Evolutionary conservation across 2,888 invertebrate species (phyloP), one percentile per base, ranked within the genome.

Genomic region (Cephonodes hylas): DNA sequence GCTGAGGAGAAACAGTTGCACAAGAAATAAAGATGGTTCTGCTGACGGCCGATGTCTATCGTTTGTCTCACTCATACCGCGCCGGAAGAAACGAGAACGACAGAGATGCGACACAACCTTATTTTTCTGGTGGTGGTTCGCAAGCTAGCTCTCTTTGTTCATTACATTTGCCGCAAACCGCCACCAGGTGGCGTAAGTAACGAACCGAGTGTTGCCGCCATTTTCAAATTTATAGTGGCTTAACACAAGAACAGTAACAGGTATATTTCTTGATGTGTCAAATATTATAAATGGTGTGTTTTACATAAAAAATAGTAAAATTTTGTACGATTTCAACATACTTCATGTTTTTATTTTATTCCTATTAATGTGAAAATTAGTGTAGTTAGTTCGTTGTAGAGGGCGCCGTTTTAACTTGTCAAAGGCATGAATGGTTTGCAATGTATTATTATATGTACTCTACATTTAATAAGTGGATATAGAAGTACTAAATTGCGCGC

Each of bases 1-100:
- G 85, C 86, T 90, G 88, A 89, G 79, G 86, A 91, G 91, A 91
- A 91, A 93, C 90, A 93, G 92, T 91, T 92, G 91, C 91, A 93
- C 91, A 89, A 92, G 89, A 89, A 89, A 88, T 87, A 88, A 89
- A 88, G 91, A 93, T 92, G 91, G 90, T 87, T 86, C 87, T 85
- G 80, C 83, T 89, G 86, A 89, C 89, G 91, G 91, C 88, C 84
- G 88, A 88, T 85, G 84, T 86, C 76, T 77, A 80, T 77, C 72
- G 67, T 75, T 76, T 77, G 73, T 92, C 91, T 84, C 86, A 68
- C 79, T 91, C 85, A 65, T 79, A 77, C 87, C 66, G 67, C 63
- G 42, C 63, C 61, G 61, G 68, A 65, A 65, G 62, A 57, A 65
- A 46, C 67, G 71, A 66, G 79, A 73, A 69, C 67, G 86, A 93